phyloP scores from a whole-genome alignment of 2,888 invertebrate genomes.

The Dinocampus coccinellae region DNA sequence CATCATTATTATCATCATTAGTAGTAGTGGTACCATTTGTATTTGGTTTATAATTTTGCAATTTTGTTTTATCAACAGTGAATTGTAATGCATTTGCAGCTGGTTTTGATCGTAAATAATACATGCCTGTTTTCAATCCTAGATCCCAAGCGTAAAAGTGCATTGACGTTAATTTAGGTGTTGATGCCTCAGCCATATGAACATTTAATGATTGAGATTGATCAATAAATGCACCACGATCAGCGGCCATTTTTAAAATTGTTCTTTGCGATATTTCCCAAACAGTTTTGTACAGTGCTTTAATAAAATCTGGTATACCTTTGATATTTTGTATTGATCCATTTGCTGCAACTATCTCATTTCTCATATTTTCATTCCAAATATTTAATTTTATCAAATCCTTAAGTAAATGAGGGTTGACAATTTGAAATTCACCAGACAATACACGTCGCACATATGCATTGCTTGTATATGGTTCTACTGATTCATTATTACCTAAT shows the following conservation, averaged over 20 bases:
- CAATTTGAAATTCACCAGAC: slow-evolving; percentile 74
- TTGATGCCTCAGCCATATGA: slow-evolving; percentile 75
- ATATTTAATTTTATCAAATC: slow-evolving; percentile 73
- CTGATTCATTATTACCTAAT: slow-evolving; percentile 76
- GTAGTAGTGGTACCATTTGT: not conserved
- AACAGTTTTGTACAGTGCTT: slow-evolving; percentile 72
- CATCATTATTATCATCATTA: not conserved
- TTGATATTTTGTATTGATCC: slow-evolving; percentile 73
- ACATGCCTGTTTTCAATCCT: slow-evolving; percentile 99
- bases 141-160: slow-evolving; percentile 77
- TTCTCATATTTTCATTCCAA: slow-evolving; percentile 75
- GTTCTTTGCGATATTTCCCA: slow-evolving; percentile 75
- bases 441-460: slow-evolving; percentile 75
- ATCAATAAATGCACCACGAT: slow-evolving; percentile 77
- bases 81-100: slow-evolving; percentile 98
- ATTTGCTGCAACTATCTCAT: slow-evolving; percentile 71
- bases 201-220: slow-evolving; percentile 77
- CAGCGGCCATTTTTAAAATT: slow-evolving; percentile 75
- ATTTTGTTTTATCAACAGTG: slow-evolving; percentile 90
- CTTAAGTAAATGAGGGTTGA: slow-evolving; percentile 75
- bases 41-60: slow-evolving; percentile 56
- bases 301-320: slow-evolving; percentile 71
- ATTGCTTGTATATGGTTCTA: slow-evolving; percentile 77
- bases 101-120: slow-evolving; percentile 96
- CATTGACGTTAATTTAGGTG: slow-evolving; percentile 75